phyloP scores from a whole-genome alignment of 92 coral and sea anemone genomes.

The Zoanthus gigantus region DNA sequence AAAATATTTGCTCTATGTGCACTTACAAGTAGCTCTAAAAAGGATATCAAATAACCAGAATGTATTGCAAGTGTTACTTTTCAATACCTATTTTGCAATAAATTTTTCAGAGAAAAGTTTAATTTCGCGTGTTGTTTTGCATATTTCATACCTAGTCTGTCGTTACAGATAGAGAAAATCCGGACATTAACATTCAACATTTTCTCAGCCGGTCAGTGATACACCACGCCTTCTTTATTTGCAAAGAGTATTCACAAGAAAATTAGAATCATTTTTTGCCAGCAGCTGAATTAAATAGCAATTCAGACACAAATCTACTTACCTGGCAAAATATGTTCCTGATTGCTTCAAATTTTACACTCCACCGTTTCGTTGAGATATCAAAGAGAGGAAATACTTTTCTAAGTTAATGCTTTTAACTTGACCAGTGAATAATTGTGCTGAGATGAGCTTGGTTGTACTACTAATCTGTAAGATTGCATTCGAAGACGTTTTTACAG shows the following conservation, averaged over 20 bases:
- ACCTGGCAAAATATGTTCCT: background rate
- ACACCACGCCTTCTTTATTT: background rate
- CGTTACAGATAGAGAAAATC: background rate
- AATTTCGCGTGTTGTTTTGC: no score
- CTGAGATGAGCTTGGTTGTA: background rate
- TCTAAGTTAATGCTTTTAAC: background rate
- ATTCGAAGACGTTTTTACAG: constrained; percentile 24
- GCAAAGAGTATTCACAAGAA: background rate
- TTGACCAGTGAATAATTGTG: background rate
- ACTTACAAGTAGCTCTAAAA: no score
- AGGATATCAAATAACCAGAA: no score
- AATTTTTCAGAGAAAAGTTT: no score
- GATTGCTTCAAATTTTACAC: background rate
- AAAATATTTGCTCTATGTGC: no score
- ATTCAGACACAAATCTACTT: background rate
- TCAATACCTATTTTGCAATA: no score
- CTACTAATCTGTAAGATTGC: background rate
- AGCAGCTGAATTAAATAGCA: no score
- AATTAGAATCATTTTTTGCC: background rate
- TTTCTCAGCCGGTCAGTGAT: no score
- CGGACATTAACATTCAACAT: background rate
- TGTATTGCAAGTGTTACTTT: no score
- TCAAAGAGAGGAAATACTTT: background rate
- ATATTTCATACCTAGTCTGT: no score
- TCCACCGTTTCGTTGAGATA: no score